Percentiles rank a stretch among this genome's conserved stretches.
These are phyloP conservation scores for Lagopus leucura DNA, from an alignment of 2,113 vertebrate species.

Conservation along the genomic window DNA sequence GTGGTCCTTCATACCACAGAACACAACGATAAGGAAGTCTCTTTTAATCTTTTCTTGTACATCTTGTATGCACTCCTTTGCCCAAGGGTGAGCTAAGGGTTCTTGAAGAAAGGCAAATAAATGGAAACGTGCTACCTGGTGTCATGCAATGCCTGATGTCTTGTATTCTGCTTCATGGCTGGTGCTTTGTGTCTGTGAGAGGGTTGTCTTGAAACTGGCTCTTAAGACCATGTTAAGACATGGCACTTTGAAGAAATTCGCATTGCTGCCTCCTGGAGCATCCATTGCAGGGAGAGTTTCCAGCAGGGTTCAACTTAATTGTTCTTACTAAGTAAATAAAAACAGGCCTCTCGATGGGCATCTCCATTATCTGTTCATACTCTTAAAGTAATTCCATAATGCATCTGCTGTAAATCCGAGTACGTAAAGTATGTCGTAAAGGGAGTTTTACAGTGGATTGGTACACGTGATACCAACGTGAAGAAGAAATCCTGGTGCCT, in stretches of 20 bases:
- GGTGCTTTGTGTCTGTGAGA: not conserved
- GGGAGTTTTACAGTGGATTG: not conserved
- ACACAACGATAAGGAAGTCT: not conserved
- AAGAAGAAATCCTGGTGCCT: not conserved
- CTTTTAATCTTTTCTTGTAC: conserved; percentile 32
- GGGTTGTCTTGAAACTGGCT: not conserved
- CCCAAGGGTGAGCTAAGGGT: not conserved
- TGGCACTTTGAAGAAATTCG: not conserved
- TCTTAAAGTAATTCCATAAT: not conserved
- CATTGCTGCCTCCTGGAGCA: not conserved
- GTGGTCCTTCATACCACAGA: not conserved
- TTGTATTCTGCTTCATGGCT: not conserved
- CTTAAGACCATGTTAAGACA: not conserved
- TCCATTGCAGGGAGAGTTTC: not conserved
- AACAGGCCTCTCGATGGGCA: not conserved
- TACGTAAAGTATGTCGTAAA: not conserved
- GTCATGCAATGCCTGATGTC: not conserved
- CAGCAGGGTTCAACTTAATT: not conserved
- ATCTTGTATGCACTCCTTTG: conserved; percentile 35
- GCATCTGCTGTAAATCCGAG: not conserved
- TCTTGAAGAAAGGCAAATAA: conserved; percentile 57
- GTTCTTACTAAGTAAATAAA: conserved; percentile 43
- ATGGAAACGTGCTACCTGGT: conserved; percentile 5
- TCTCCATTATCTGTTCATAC: not conserved
- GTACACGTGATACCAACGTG: not conserved